Conservation (phyloP, 2,113 vertebrate species). For the Spilogale gracilis region DNA sequence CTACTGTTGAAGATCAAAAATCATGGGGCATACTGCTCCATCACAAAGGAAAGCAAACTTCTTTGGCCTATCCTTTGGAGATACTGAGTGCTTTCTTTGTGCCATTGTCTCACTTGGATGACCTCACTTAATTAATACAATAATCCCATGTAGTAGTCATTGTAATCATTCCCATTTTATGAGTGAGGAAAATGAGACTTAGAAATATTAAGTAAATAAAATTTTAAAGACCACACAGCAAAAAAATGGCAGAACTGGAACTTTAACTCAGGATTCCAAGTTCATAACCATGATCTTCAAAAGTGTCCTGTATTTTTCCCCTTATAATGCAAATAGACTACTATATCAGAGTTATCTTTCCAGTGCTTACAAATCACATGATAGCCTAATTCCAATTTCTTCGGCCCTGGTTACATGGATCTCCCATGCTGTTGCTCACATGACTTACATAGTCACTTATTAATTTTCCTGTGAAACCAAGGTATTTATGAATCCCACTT, state of each 20-base stretch:
- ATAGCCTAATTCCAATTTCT: not conserved
- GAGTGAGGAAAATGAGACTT: not conserved
- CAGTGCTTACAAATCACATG: not conserved
- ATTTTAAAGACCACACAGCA: not conserved
- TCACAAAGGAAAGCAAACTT: not conserved
- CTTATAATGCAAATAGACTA: not conserved
- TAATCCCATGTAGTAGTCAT: not conserved
- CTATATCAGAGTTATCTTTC: not conserved
- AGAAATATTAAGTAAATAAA: not conserved
- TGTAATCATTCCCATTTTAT: not conserved
- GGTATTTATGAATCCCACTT: not conserved
- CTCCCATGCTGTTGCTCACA: not conserved
- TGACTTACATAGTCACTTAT: not conserved
- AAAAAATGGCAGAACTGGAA: not conserved
- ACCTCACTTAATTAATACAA: constrained; percentile 17
- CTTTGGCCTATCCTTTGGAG: not conserved
- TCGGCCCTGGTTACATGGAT: not conserved
- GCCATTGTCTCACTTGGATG: not conserved
- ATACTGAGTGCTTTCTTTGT: not conserved
- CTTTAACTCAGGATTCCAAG: not conserved
- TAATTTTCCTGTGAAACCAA: not conserved
- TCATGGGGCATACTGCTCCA: not conserved
- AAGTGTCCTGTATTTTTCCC: not conserved
- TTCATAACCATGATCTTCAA: not conserved
- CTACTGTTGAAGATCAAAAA: not conserved